These are phyloP conservation scores for Thymelicus acteon DNA, from an alignment of 2,888 invertebrate species.

Conservation along the genomic window DNA sequence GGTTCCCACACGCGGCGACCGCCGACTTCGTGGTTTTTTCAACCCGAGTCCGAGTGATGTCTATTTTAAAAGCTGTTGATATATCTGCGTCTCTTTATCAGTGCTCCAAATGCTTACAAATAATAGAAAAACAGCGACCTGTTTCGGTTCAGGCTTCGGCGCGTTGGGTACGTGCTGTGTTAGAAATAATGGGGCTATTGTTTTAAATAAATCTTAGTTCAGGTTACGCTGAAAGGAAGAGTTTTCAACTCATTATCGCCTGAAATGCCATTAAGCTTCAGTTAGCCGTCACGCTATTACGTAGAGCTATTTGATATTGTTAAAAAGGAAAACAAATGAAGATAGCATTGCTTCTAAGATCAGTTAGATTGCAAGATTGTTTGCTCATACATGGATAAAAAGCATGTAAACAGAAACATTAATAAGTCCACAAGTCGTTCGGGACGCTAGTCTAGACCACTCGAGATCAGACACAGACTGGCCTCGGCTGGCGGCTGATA, in stretches of 20 bases:
- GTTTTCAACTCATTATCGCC: no score
- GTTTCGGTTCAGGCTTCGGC: conserved; percentile 1
- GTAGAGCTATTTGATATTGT: no score
- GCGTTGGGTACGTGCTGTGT: neutral
- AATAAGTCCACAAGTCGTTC: neutral
- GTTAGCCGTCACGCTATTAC: no score
- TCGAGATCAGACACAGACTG: conserved; percentile 11
- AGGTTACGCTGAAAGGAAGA: no score
- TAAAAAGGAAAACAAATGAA: no score
- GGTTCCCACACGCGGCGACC: conserved; percentile 57
- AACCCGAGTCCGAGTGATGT: conserved; percentile 33
- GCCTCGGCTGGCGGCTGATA: conserved; percentile 2
- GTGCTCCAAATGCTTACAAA: conserved; percentile 36
- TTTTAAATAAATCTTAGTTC: no score
- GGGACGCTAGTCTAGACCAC: conserved; percentile 24
- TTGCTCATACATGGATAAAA: no score
- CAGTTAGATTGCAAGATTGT: no score
- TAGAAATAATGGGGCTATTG: neutral
- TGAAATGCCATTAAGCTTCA: no score
- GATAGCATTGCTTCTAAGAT: no score
- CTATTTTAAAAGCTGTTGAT: conserved; percentile 36
- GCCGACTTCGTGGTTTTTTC: conserved; percentile 46
- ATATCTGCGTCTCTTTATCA: conserved; percentile 36
- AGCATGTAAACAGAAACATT: neutral
- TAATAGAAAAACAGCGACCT: conserved; percentile 33